Conservation (phyloP, 2,113 vertebrate genomes). For the Chaetorhynchus papuensis region DNA sequence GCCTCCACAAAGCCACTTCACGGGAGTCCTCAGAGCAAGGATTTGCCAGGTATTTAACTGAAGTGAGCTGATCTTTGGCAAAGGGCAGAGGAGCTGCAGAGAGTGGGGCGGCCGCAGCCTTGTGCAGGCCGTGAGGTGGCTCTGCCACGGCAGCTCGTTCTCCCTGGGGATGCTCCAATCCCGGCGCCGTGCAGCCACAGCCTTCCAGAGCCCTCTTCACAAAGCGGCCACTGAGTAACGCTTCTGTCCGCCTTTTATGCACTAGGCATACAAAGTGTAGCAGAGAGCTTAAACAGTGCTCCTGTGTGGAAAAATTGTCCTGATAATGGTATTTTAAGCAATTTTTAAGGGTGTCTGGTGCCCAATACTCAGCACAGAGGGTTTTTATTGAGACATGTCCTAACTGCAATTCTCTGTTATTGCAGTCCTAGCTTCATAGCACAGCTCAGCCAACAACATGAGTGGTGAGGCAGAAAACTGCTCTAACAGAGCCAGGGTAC, state of each 20-base stretch:
- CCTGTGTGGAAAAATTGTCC: not conserved
- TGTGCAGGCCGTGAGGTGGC: not conserved
- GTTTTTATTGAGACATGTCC: constrained; percentile 1
- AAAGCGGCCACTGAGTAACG: rapidly evolving
- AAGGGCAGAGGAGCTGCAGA: not conserved
- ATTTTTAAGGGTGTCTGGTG: not conserved
- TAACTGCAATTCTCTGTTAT: constrained; percentile 15
- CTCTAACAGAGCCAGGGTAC: not conserved
- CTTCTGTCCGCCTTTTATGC: rapidly evolving
- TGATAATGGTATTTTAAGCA: not conserved
- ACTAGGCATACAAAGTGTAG: not conserved
- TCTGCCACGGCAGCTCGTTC: rapidly evolving
- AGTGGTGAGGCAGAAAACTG: constrained; percentile 34
- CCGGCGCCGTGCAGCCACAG: rapidly evolving
- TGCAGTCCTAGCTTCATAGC: not conserved
- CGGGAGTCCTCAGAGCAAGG: not conserved
- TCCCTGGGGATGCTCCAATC: not conserved
- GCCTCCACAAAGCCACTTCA: not conserved
- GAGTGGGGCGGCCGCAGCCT: not conserved
- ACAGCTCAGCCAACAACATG: not conserved
- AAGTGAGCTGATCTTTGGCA: not conserved
- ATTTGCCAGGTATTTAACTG: not conserved
- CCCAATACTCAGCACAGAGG: not conserved
- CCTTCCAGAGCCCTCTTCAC: not conserved
- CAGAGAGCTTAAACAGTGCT: not conserved